Conservation (phyloP, 2,888 invertebrate genomes). For the Tenthredo livida region DNA sequence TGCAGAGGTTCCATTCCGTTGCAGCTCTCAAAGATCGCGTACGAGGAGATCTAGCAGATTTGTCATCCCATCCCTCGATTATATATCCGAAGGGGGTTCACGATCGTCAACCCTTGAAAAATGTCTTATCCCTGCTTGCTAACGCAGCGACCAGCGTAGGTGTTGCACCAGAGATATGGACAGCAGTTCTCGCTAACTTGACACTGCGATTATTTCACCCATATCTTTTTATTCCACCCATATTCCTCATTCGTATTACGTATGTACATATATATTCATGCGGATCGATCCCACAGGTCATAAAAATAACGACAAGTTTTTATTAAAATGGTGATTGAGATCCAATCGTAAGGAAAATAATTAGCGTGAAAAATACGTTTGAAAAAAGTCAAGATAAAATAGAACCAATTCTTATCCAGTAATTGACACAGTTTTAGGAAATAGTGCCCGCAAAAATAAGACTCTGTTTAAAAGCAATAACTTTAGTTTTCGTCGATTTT, state of each 20-base stretch:
- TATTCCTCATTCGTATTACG: no score
- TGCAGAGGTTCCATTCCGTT: no score
- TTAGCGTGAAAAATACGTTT: not conserved
- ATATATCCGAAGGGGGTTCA: no score
- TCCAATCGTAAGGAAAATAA: not conserved
- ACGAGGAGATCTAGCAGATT: no score
- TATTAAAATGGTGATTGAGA: not conserved
- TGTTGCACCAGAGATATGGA: slow-evolving; percentile 48
- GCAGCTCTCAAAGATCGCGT: no score
- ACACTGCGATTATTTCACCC: slow-evolving; percentile 31
- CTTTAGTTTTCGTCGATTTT: no score
- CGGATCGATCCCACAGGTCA: not conserved
- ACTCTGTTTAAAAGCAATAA: no score
- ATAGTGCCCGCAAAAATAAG: no score
- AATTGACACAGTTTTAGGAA: no score
- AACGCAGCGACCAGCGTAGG: slow-evolving; percentile 52
- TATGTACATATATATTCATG: not conserved
- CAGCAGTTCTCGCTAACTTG: slow-evolving; percentile 41
- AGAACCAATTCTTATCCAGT: no score
- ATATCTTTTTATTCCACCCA: not conserved
- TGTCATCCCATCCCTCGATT: no score
- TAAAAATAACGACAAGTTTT: not conserved
- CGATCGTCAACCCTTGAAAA: not conserved
- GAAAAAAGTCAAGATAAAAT: no score
- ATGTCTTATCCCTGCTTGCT: slow-evolving; percentile 31